Evolutionary conservation across 2,888 invertebrate genomes (phyloP).

Genomic region (Aricia artaxerxes): DNA sequence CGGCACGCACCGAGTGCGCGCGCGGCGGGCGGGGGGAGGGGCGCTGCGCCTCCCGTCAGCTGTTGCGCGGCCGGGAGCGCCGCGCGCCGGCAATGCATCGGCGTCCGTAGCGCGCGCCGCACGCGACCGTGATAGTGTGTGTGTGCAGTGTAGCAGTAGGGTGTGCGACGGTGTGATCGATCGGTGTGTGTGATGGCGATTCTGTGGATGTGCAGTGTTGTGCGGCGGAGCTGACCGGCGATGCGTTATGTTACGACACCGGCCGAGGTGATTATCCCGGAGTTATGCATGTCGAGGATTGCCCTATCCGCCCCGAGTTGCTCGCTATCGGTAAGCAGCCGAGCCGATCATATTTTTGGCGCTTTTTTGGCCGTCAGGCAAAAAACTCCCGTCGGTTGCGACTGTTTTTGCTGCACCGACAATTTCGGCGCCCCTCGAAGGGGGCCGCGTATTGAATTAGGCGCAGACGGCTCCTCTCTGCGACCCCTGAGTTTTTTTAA

Average conservation of each 20-base stretch:
- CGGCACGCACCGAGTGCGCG: slow-evolving; percentile 73
- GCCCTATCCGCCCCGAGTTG: slow-evolving; percentile 51
- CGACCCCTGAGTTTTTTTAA: slow-evolving; percentile 39
- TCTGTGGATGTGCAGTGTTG: slow-evolving; percentile 61
- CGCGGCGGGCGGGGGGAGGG: slow-evolving; percentile 52
- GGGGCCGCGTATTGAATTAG: slow-evolving; percentile 56
- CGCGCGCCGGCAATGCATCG: slow-evolving; percentile 75
- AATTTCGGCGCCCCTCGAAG: slow-evolving; percentile 60
- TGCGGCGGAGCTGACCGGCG: slow-evolving; percentile 71
- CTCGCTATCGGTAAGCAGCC: slow-evolving; percentile 62
- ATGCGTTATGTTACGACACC: slow-evolving; percentile 78
- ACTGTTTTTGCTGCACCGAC: slow-evolving; percentile 60
- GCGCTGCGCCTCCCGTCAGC: slow-evolving; percentile 78
- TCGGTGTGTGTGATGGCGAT: slow-evolving; percentile 62
- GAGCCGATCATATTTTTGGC: slow-evolving; percentile 51
- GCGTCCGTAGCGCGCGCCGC: slow-evolving; percentile 71
- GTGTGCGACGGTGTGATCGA: slow-evolving; percentile 49
- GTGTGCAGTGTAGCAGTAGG: slow-evolving; percentile 54
- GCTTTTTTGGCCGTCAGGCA: slow-evolving; percentile 53
- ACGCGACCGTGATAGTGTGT: slow-evolving; percentile 50
- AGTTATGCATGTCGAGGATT: slow-evolving; percentile 56
- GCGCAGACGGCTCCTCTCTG: slow-evolving; percentile 45
- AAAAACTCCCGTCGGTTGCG: slow-evolving; percentile 49
- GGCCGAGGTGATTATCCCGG: slow-evolving; percentile 79
- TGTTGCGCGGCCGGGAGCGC: slow-evolving; percentile 78